Evolutionary conservation across 2,797 vertebrate species (phyloP).

Genomic region (Triplophysa yarkandensis): DNA sequence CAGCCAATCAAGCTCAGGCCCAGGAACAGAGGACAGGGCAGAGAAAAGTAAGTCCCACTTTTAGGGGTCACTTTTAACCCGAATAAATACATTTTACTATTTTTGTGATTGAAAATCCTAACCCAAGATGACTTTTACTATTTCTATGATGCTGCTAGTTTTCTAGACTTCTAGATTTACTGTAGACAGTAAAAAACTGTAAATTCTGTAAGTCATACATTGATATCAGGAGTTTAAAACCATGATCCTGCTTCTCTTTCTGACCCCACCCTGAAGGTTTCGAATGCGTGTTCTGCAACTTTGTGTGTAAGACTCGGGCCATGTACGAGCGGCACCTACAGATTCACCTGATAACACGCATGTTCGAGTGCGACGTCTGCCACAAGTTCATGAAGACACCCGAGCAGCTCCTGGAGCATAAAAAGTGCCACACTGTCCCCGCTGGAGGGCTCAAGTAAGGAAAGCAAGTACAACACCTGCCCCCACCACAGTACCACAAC

Average conservation of each 20-base stretch:
- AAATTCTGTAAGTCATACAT: too few species aligned
- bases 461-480: constrained; percentile 92
- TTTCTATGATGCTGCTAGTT: too few species aligned
- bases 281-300: constrained; percentile 99
- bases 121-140: too few species aligned
- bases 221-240: neutral
- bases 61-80: neutral
- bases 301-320: constrained; percentile 97
- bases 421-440: constrained; percentile 99
- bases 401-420: constrained; percentile 98
- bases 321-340: constrained; percentile 99
- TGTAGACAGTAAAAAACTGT: too few species aligned
- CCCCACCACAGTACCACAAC: constrained; percentile 19
- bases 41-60: constrained; percentile 85
- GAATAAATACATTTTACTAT: too few species aligned
- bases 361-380: constrained; percentile 99
- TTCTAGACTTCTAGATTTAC: too few species aligned
- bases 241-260: constrained; percentile 10
- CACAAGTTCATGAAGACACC: constrained; percentile 99
- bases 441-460: constrained; percentile 99
- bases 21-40: constrained; percentile 89
- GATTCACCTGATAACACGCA: constrained; percentile 98
- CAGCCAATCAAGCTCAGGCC: constrained; percentile 87
- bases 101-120: too few species aligned
- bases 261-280: constrained; percentile 78